Base-by-base conservation (phyloP, 2,113 vertebrate species). In the Dolichotis patagonum region DNA sequence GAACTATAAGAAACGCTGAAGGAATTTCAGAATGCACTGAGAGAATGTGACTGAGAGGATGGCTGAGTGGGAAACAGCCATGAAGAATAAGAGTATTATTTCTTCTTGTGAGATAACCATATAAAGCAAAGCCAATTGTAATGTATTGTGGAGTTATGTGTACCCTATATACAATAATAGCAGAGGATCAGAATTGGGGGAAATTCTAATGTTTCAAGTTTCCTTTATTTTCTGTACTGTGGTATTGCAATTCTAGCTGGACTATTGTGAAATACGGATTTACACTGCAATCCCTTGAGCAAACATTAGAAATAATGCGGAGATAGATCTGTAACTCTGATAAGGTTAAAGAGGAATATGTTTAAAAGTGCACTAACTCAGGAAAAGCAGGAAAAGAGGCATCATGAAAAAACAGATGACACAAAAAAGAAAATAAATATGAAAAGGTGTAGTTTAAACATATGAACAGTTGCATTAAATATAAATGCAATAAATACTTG, bases 401-500 rank as follows among this genome's bases (percentile, higher is more conserved):
- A 35, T 28, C 67, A 35, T 54, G 28, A 56, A 46, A 78, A 78
- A 88, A 71, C 26, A 32, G 46, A 54, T 65, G 32, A 24, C 4
- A 81, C 32, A 63, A 24, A 75, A 17, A 63, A 28, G 3, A 65
- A 49, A 86, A 38, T 16, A 73, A 87, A 78, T 13, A 43, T 1
- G 56, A 67, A 95, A 88, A 41, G 28, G 2, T 62, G 84, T 30
- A 60, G 28, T n/a, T 69, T 46, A 78, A 69, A 7, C n/a, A 24
- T 41, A 5, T 58, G 32, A 58, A 52, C 41, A 78, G 38, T 89
- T 49, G 24, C 35, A 46, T 38, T 85, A 54, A 38, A 69, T 62
- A 43, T 91, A n/a, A 91, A n/a, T 78, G 58, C 19, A 85, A 60
- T 85, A 54, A 85, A 38, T 81, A 80, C 49, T 71, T 95, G 28